Conservation (phyloP, 1,140 invertebrate genomes). For the Helicoverpa zea region DNA sequence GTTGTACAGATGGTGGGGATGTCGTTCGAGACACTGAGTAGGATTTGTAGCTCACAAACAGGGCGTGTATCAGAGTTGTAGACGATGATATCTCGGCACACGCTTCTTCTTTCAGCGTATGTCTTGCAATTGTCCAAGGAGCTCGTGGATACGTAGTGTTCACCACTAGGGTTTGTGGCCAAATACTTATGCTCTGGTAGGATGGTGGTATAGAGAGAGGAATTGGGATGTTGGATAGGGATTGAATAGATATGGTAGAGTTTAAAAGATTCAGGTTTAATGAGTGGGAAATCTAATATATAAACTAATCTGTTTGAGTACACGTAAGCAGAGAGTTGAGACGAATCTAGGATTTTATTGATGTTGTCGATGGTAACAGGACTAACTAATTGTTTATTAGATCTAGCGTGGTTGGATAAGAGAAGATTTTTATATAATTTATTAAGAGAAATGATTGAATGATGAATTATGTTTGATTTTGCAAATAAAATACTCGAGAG, state of each 20-base stretch:
- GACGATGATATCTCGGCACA: constrained; percentile 51
- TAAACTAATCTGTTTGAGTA: constrained; percentile 60
- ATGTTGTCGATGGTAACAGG: constrained; percentile 50
- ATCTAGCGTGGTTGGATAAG: constrained; percentile 54
- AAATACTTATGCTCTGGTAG: constrained; percentile 60
- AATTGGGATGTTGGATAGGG: constrained; percentile 59
- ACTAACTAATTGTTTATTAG: constrained; percentile 51
- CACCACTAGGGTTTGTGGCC: constrained; percentile 54
- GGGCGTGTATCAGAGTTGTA: constrained; percentile 56
- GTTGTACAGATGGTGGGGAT: constrained; percentile 52
- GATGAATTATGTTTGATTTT: constrained; percentile 64
- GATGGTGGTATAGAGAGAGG: constrained; percentile 56
- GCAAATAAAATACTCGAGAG: constrained; percentile 63
- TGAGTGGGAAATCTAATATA: constrained; percentile 58
- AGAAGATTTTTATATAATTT: constrained; percentile 60
- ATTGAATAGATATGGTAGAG: constrained; percentile 59
- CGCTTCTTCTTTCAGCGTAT: constrained; percentile 44
- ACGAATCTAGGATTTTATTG: constrained; percentile 57
- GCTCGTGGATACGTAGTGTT: constrained; percentile 57
- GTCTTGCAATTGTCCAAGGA: constrained; percentile 56
- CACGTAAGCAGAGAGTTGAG: constrained; percentile 54
- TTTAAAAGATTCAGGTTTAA: constrained; percentile 51
- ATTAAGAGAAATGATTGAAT: constrained; percentile 60
- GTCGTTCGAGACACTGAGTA: constrained; percentile 41
- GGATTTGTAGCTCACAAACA: constrained; percentile 55